phyloP scores from a whole-genome alignment of 2,113 vertebrate species.

The Corydoras maculifer region DNA sequence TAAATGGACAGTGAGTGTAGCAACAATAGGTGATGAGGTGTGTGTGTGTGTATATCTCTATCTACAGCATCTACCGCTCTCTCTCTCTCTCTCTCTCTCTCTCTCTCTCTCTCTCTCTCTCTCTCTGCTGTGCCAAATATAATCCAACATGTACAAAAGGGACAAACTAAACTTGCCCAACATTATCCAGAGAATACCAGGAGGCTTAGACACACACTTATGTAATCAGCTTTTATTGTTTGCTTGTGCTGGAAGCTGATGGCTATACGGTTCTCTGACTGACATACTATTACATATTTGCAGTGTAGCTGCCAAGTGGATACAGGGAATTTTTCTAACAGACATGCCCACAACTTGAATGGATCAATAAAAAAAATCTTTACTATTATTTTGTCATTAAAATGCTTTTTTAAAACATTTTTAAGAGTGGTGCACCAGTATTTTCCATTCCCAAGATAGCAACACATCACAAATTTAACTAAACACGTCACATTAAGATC shows the following conservation, averaged over 20 bases:
- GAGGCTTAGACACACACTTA: background rate
- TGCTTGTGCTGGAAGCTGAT: background rate
- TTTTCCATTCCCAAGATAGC: too few relatives aligned
- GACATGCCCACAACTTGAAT: background rate
- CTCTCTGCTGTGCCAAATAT: background rate
- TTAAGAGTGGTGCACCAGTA: too few relatives aligned
- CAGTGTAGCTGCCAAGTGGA: too few relatives aligned
- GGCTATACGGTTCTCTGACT: background rate
- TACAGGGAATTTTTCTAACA: too few relatives aligned
- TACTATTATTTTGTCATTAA: background rate
- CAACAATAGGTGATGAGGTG: too few relatives aligned
- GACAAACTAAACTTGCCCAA: background rate
- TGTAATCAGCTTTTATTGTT: background rate
- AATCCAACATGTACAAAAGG: constrained; percentile 2
- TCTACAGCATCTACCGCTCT: background rate
- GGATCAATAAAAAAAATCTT: background rate
- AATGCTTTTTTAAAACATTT: too few relatives aligned
- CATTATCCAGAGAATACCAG: background rate
- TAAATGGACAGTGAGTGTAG: too few relatives aligned
- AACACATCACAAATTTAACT: too few relatives aligned
- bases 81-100: background rate
- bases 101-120: background rate
- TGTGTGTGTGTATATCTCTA: background rate
- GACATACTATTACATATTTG: too few relatives aligned
- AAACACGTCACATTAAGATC: too few relatives aligned